phyloP scores from a whole-genome alignment of 2,888 invertebrate species.

The Calephelis perditalis region DNA sequence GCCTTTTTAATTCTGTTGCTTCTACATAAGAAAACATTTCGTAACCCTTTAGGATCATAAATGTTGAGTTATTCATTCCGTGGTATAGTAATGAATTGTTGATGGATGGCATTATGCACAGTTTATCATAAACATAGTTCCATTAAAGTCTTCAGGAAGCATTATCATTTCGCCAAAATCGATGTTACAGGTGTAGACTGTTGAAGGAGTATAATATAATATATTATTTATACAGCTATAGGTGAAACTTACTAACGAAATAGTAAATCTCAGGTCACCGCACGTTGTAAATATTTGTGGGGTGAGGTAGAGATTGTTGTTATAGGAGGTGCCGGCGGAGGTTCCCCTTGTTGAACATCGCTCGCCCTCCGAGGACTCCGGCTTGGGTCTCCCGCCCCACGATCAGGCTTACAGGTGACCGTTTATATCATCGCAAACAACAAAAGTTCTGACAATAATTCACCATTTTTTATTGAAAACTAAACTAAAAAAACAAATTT shows the following conservation, averaged over 20 bases:
- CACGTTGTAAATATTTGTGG: constrained; percentile 29
- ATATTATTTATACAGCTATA: not conserved
- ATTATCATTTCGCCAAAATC: constrained; percentile 5
- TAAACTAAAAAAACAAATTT: constrained; percentile 9
- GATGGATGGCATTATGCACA: constrained; percentile 4
- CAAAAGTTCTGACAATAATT: constrained; percentile 12
- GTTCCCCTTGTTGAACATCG: constrained; percentile 84
- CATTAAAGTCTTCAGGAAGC: constrained; percentile 10
- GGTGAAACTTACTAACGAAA: constrained; percentile 12
- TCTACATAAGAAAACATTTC: constrained; percentile 17
- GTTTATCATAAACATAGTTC: constrained; percentile 5
- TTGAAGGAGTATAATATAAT: not conserved
- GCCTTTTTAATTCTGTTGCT: constrained; percentile 21
- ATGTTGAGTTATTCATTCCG: constrained; percentile 1
- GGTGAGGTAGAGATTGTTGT: constrained; percentile 77
- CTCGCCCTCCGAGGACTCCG: constrained; percentile 96
- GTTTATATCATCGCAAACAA: constrained; percentile 31
- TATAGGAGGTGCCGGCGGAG: constrained; percentile 75
- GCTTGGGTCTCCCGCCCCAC: constrained; percentile 91
- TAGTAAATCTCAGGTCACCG: constrained; percentile 17
- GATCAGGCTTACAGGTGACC: constrained; percentile 84
- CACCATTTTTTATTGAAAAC: constrained; percentile 11
- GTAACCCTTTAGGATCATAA: constrained; percentile 8
- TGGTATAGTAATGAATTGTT: not conserved
- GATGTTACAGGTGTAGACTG: not conserved